phyloP scores from a whole-genome alignment of 2,113 vertebrate genomes.

The Cyrtonyx montezumae region DNA sequence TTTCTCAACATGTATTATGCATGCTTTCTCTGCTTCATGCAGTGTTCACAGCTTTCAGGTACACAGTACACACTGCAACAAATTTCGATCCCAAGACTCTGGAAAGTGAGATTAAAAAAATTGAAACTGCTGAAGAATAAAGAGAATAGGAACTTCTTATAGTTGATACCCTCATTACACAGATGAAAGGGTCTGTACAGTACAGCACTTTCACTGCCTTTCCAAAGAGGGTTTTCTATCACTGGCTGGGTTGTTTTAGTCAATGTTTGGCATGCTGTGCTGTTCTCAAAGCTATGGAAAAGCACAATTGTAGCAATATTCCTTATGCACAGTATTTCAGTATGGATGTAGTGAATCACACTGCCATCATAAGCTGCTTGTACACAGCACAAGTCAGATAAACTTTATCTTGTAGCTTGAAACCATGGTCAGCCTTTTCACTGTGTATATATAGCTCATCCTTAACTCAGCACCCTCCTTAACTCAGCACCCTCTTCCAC shows the following conservation, averaged over 20 bases:
- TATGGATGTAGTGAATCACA: not conserved
- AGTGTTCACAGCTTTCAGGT: not conserved
- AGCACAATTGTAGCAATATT: not conserved
- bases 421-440: not conserved
- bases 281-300: not conserved
- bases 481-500: too few species aligned
- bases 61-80: not conserved
- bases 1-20: not conserved
- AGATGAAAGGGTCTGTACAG: not conserved
- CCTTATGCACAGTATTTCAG: not conserved
- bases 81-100: not conserved
- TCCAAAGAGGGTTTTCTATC: not conserved
- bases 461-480: not conserved
- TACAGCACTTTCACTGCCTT: not conserved
- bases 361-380: not conserved
- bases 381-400: not conserved
- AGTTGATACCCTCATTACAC: not conserved
- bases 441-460: not conserved
- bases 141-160: not conserved
- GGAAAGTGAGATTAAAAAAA: not conserved
- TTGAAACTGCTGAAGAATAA: not conserved
- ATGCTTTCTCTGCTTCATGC: not conserved
- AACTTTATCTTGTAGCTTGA: not conserved
- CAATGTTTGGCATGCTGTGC: not conserved
- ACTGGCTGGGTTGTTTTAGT: not conserved